phyloP scores from a whole-genome alignment of 2,888 invertebrate genomes.

The Tridacna gigas region DNA sequence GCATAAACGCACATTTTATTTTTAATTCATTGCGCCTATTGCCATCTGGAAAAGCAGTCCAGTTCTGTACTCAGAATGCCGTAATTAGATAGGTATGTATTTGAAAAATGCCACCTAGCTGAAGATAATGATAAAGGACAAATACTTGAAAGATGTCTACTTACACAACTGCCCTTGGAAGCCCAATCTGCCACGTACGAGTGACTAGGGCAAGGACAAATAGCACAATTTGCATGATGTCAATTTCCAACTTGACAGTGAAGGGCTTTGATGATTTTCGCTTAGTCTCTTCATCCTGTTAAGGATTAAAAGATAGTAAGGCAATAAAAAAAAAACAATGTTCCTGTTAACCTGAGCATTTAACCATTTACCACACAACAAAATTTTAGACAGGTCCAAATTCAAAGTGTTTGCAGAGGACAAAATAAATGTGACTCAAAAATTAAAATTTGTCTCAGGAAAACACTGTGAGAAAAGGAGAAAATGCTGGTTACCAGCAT shows the following conservation, averaged over 20 bases:
- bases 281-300: not conserved
- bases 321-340: too few relatives aligned
- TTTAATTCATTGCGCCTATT: too few relatives aligned
- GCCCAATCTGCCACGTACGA: conserved; percentile 92
- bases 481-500: not conserved
- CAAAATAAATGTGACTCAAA: too few relatives aligned
- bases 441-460: not conserved
- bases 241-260: conserved; percentile 80
- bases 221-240: conserved; percentile 89
- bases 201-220: conserved; percentile 90
- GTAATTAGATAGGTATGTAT: not conserved
- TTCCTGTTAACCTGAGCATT: too few relatives aligned
- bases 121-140: not conserved
- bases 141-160: conserved; percentile 83
- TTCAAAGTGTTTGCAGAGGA: too few relatives aligned
- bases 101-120: not conserved
- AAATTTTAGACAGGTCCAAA: too few relatives aligned
- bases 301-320: too few relatives aligned
- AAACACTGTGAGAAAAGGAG: not conserved
- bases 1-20: too few relatives aligned
- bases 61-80: too few relatives aligned
- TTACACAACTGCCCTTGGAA: conserved; percentile 96
- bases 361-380: too few relatives aligned
- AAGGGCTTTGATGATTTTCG: conserved; percentile 70
- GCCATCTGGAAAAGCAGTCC: too few relatives aligned